Conservation (phyloP, 2,888 invertebrate genomes). For the Sphinx pinastri region DNA sequence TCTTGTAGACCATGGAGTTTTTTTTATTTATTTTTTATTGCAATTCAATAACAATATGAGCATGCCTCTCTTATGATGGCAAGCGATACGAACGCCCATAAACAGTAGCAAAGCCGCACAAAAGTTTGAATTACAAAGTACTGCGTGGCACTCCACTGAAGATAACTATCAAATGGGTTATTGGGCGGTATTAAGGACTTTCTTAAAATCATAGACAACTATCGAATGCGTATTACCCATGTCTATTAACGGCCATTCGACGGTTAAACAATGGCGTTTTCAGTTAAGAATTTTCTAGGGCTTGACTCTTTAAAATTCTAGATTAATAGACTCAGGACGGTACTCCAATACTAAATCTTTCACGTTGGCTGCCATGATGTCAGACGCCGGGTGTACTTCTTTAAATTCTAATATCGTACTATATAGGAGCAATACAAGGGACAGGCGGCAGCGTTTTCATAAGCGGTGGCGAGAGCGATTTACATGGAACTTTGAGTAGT, state of each 20-base stretch:
- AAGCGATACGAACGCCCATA: too few species aligned
- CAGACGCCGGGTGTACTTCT: slow-evolving; percentile 56
- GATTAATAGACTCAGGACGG: slow-evolving; percentile 40
- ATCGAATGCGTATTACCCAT: neutral
- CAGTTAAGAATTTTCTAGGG: slow-evolving; percentile 23
- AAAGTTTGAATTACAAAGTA: too few species aligned
- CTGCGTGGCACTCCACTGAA: too few species aligned
- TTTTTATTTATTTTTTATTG: too few species aligned
- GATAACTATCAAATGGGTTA: too few species aligned
- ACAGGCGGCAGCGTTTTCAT: slow-evolving; percentile 32
- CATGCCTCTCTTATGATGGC: too few species aligned
- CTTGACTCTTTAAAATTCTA: slow-evolving; percentile 23
- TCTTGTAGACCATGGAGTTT: too few species aligned
- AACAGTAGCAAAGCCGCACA: too few species aligned
- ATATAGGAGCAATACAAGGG: slow-evolving; percentile 36
- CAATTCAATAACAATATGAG: too few species aligned
- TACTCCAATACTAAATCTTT: slow-evolving; percentile 57
- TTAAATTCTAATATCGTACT: slow-evolving; percentile 68
- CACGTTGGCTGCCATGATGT: slow-evolving; percentile 63
- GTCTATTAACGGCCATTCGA: slow-evolving; percentile 2
- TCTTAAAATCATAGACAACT: neutral
- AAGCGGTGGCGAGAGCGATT: neutral
- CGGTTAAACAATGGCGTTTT: slow-evolving; percentile 20
- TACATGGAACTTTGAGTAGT: neutral
- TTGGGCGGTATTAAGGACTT: too few species aligned